Percentiles rank a stretch among this genome's conserved stretches.
Conservation (phyloP, 2,797 vertebrate genomes). For the Tinamus major region DNA sequence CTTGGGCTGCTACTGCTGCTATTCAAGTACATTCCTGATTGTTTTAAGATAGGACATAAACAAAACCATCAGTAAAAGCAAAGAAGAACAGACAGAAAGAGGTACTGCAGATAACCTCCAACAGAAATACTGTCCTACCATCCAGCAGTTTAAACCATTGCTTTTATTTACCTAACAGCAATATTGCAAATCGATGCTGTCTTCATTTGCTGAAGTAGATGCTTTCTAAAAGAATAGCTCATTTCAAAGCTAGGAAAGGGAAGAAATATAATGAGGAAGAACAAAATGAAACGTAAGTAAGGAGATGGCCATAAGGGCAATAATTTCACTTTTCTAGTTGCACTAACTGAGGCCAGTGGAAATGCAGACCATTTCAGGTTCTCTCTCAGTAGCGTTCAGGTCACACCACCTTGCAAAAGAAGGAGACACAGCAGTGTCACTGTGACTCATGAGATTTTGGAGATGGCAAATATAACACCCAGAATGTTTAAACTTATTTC, state of each 20-base stretch:
- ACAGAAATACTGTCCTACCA: neutral
- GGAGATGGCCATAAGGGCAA: neutral
- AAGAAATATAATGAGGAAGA: neutral
- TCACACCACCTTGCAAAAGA: neutral
- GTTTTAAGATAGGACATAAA: neutral
- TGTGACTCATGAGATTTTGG: neutral
- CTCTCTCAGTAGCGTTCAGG: neutral
- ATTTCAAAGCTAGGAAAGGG: neutral
- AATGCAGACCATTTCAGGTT: no score
- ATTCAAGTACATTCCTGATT: neutral
- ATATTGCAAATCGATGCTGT: neutral
- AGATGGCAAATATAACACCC: neutral
- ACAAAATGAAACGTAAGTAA: neutral
- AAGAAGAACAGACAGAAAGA: neutral
- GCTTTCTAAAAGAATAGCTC: neutral
- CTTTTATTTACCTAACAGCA: neutral
- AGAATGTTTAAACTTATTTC: neutral
- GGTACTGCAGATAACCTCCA: neutral
- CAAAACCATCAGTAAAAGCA: neutral
- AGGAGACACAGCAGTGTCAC: fast-evolving
- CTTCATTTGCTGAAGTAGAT: neutral
- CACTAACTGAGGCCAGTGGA: neutral
- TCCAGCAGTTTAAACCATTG: neutral
- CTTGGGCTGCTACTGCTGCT: neutral
- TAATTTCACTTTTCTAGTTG: neutral